Base-by-base conservation (phyloP, 2,113 vertebrate species). In the Otis tarda region DNA sequence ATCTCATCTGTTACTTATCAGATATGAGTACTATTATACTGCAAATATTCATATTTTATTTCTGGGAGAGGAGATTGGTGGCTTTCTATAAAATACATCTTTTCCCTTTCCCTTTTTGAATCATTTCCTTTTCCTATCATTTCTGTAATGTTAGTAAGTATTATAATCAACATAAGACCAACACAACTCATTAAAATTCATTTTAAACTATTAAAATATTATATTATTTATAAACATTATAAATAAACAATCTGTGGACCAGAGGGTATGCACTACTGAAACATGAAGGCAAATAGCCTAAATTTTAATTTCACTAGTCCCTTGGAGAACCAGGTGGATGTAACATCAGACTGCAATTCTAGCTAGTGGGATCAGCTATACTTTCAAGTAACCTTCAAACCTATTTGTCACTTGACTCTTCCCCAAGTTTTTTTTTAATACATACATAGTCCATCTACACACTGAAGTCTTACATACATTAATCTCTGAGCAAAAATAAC, bases 401-500 rank as follows among this genome's bases (percentile, higher is more conserved):
- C 9, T 31, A 49, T 83, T 86, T 86, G 90, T 94, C 68, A 93
- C 67, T 80, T 92, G 85, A 73, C 31, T 69, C 81, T 88, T 68
- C 57, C n/a, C 59, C 33, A 76, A 56, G 25, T 35, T 61, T 78
- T 61, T 78, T 30, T 35, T 43, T 41, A 75, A 43, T 24, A 47
- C 19, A 69, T 63, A 79, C 22, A 57, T 28, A 83, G n/a, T 74
- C 59, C n/a, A 53, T 43, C 50, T 73, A 53, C 4, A 4, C 27
- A 45, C 74, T 77, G 19, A 84, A 77, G 68, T 76, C 87, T 95
- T 70, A 75, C 39, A 87, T 68, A 71, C 33, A 24, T 90, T 76
- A 19, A 90, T 35, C 67, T 55, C 45, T 23, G 67, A 73, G 31
- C 49, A 95, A 96, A 96, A 96, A 96, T 92, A 96, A 68, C 65